Evolutionary conservation across 2,888 invertebrate species (phyloP), one percentile per base, ranked within the genome.

Genomic region (Frankliniella fusca): DNA sequence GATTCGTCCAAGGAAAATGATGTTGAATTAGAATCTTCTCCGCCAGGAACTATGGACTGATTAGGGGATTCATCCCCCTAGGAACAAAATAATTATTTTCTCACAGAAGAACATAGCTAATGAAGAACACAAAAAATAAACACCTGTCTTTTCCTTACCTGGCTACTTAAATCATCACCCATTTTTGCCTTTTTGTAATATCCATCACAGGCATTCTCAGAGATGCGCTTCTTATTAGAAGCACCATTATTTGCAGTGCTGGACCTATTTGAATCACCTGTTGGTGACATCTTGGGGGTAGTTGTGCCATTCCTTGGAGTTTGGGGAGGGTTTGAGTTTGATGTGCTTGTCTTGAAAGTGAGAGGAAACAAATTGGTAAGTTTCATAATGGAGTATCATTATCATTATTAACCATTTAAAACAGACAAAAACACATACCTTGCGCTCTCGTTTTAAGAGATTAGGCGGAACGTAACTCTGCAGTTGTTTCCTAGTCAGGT

Each of bases 401-500:
- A 38, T 5, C 38, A 38, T n/a, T n/a, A 38, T 2, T 38, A 5
- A 38, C 2, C 5, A 49, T 38, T 20, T 54, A 27, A 50, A 50
- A 61, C 38, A 61, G 27, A 23, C 65, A 79, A 50, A 27, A 83
- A 28, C 48, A 65, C 92, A 92, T 48, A 91, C 90, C 86, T 93
- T 93, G 83, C 93, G 90, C 87, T 94, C 95, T 70, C 93, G 91
- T 87, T 92, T 93, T 80, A 94, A 87, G 84, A 94, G 90, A 85
- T 92, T 92, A 18, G 91, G 90, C 11, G 94, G 92, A 84, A 95
- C 89, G 88, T 94, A 95, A 86, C 93, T 92, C 84, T 91, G 90
- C 70, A 95, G 89, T 85, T 94, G 93, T 88, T 93, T 95, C 87
- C 93, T 86, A 83, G 23, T 82, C 23, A 81, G 54, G 80, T n/a